Percentiles rank a stretch among this genome's conserved stretches.
Evolutionary conservation across 2,797 vertebrate genomes (phyloP).

Genomic region (Microctenopoma stevenorrisi): DNA sequence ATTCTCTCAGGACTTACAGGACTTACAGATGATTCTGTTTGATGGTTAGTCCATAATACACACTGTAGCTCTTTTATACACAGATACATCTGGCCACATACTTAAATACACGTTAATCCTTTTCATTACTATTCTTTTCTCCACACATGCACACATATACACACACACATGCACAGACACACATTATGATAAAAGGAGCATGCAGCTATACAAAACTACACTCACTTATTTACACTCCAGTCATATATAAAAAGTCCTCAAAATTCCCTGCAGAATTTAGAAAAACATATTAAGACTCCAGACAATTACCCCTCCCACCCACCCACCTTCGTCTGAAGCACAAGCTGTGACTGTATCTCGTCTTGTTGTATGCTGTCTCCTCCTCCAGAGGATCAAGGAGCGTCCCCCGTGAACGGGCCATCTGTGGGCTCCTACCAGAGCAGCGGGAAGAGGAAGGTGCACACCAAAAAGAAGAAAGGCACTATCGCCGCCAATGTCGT

Average conservation of each 20-base stretch:
- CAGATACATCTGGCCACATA: slow-evolving; percentile 14
- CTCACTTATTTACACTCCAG: slow-evolving; percentile 49
- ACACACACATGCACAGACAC: background rate
- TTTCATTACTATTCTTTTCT: slow-evolving; percentile 7
- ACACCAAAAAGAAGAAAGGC: slow-evolving; percentile 93
- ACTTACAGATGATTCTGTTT: slow-evolving; percentile 25
- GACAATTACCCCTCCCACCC: slow-evolving; percentile 1
- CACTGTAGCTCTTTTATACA: background rate
- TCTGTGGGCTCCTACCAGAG: slow-evolving; percentile 88
- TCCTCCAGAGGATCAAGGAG: slow-evolving; percentile 88
- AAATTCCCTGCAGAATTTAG: slow-evolving; percentile 57
- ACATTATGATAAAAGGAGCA: slow-evolving; percentile 40
- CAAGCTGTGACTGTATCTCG: slow-evolving; percentile 62
- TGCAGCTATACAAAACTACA: slow-evolving; percentile 37
- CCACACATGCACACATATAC: slow-evolving; percentile 6
- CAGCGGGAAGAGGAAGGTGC: slow-evolving; percentile 91
- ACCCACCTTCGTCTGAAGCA: slow-evolving; percentile 27
- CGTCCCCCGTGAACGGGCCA: slow-evolving; percentile 86
- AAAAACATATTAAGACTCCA: slow-evolving; percentile 42
- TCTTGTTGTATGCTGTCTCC: slow-evolving; percentile 52
- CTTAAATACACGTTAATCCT: background rate
- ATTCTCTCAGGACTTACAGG: slow-evolving; percentile 16
- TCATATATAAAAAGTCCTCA: slow-evolving; percentile 49
- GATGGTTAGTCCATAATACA: slow-evolving; percentile 5
- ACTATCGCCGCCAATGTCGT: slow-evolving; percentile 91